Base-by-base conservation (phyloP, 2,888 invertebrate species). In the Lapara coniferarum region DNA sequence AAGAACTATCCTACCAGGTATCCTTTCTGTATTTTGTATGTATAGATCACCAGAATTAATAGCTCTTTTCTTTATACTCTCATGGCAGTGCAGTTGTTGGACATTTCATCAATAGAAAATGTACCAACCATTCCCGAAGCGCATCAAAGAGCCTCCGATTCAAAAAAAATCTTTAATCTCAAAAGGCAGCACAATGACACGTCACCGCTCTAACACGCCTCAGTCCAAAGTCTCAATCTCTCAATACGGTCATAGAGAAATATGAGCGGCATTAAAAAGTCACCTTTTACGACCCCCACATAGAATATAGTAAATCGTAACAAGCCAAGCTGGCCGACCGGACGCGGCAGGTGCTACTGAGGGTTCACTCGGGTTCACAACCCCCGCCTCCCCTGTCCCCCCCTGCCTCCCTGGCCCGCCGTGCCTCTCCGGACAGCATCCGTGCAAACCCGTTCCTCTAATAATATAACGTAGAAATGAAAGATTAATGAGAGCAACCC, bases 401-500 rank as follows among this genome's bases (percentile, higher is more conserved):
- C 76, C 75, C 75, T 70, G 74, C 85, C 82, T 80, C 77, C 79
- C 80, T 76, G 71, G 73, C 73, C 75, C 12, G 37, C 63, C 74
- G 77, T 77, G 73, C 78, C 70, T 74, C 75, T 73, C 81, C 79
- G 78, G 81, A 74, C 89, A 89, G 92, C 92, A 92, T 92, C 92
- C 93, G 92, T 89, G 93, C 93, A 90, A 92, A 93, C 93, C 90
- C 84, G 93, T 92, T 92, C 90, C 91, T 92, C 92, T 92, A 93
- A 92, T 93, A 93, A 92, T 92, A 93, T 92, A 92, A 92, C 89
- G 92, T 90, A 92, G 92, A 92, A 92, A 91, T 91, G 92, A 92
- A 92, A 92, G 93, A 93, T 92, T 93, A 93, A 93, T 93, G 93
- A 93, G 93, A 93, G 90, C 93, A 93, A 90, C 90, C 91, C 83